Base-by-base conservation (phyloP, 2,113 vertebrate genomes). In the Verasper variegatus region DNA sequence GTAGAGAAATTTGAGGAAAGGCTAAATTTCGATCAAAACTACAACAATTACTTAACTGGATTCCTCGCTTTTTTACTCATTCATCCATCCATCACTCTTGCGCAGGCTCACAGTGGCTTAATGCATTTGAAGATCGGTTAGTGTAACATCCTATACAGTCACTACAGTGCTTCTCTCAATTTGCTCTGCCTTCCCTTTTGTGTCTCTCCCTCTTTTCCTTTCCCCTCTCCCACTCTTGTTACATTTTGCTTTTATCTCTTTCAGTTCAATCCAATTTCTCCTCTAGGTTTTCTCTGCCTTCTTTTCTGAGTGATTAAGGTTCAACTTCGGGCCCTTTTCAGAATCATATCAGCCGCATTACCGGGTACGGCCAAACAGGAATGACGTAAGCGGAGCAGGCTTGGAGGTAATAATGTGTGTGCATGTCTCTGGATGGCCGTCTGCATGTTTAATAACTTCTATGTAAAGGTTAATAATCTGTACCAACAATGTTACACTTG, bases 331-430 rank as follows among this genome's bases (percentile, higher is more conserved):
- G 60, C 61, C 71, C 27, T 74, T 69, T 21, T 56, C 65, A 74
- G 61, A 84, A 84, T 83, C 74, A 69, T 60, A 87, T 82, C 62
- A 45, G 42, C 58, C 31, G 78, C 71, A 63, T 77, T 74, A 80
- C 47, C 5, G 58, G 62, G 31, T 13, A 63, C 58, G 65, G 70
- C 59, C 71, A 70, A 40, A 57, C 0, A 52, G 37, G 15, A 11
- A 66, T 27, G 20, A 26, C 3, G 45, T 68, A 58, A 72, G 14
- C 20, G 31, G 40, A 70, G 67, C 20, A 1, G 71, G 27, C 21
- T 70, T 35, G 10, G 37, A 72, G 60, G 60, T 13, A 70, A 67
- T 27, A 51, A n/a, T 35, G 31, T 23, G 23, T 35, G 26, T 63
- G 7, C 13, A 11, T 67, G 58, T 65, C 31, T 56, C 10, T 49